Percentiles rank a stretch among this genome's conserved stretches.
Conservation (phyloP, 2,888 invertebrate genomes). For the Serrognathus titanus region DNA sequence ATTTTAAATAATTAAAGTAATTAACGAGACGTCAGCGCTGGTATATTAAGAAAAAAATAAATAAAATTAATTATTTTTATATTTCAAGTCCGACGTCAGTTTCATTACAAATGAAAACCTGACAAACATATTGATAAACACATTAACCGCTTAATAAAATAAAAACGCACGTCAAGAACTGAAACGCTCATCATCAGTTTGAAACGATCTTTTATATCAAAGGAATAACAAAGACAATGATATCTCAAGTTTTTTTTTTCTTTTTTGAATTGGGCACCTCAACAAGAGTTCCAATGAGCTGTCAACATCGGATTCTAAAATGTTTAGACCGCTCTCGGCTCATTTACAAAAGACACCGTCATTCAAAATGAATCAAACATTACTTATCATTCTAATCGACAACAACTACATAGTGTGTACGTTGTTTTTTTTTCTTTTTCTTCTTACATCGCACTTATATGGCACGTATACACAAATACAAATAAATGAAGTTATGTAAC, state of each 20-base stretch:
- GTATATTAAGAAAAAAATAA: too few relatives aligned
- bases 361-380: background rate
- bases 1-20: too few relatives aligned
- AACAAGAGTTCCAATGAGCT: slow-evolving; percentile 2
- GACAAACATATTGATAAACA: background rate
- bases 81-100: too few relatives aligned
- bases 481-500: too few relatives aligned
- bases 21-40: too few relatives aligned
- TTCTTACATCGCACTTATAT: too few relatives aligned
- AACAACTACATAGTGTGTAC: too few relatives aligned
- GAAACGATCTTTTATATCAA: background rate
- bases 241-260: slow-evolving; percentile 7
- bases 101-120: too few relatives aligned
- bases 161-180: background rate
- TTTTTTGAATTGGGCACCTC: background rate
- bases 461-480: too few relatives aligned
- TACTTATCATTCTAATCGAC: background rate
- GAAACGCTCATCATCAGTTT: background rate
- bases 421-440: too few relatives aligned
- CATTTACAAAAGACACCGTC: slow-evolving; percentile 2
- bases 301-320: background rate
- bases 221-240: slow-evolving; percentile 1
- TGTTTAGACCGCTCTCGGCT: background rate
- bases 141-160: background rate
- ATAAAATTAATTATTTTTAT: too few relatives aligned